These are phyloP conservation scores for Hypolimnas misippus DNA, from an alignment of 2,888 invertebrate genomes.

Conservation along the genomic window DNA sequence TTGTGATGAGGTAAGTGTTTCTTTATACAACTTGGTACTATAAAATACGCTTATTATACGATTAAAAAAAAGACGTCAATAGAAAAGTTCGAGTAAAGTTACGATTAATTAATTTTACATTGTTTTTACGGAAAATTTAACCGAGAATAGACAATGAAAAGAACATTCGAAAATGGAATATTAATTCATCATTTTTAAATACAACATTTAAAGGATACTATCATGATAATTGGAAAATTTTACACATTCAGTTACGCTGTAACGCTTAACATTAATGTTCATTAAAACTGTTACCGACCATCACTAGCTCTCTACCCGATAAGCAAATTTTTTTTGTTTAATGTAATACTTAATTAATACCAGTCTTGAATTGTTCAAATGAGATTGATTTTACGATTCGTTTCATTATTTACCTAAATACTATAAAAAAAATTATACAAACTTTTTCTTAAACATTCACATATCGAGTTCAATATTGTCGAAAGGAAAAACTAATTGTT, in stretches of 20 bases:
- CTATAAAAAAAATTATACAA: background rate
- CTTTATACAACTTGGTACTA: conserved; percentile 4
- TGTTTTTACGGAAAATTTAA: background rate
- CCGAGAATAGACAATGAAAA: background rate
- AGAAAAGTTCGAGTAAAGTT: background rate
- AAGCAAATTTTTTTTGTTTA: background rate
- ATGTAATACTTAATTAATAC: conserved; percentile 33
- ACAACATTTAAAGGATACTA: background rate
- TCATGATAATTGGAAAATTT: background rate
- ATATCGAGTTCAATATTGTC: background rate
- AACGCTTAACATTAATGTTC: background rate
- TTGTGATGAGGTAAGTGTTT: conserved; percentile 19
- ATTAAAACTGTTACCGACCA: conserved; percentile 19
- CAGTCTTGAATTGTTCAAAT: conserved; percentile 31
- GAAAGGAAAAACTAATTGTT: conserved; percentile 4
- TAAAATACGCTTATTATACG: conserved; percentile 2
- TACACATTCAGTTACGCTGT: background rate
- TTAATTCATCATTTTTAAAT: background rate
- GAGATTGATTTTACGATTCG: conserved; percentile 6
- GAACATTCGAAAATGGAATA: background rate
- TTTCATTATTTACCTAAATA: background rate
- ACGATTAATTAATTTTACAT: conserved; percentile 2
- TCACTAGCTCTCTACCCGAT: conserved; percentile 15
- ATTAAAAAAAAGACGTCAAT: background rate
- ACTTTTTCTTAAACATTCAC: background rate